Conservation (phyloP, 2,888 invertebrate species). For the Cyaniris semiargus region DNA sequence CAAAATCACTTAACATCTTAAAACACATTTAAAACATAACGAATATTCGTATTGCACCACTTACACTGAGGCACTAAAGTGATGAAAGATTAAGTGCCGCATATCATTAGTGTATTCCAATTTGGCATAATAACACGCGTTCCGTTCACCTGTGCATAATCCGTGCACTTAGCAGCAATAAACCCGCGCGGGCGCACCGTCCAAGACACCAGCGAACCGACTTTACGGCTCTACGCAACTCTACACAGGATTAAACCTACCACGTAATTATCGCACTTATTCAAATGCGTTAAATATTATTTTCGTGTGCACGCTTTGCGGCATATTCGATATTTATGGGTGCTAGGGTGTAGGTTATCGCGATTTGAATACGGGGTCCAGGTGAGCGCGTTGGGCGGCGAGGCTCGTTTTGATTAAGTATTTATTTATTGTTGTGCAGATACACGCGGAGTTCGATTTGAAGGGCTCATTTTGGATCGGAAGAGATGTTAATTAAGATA, state of each 20-base stretch:
- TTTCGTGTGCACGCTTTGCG: conserved; percentile 5
- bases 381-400: conserved; percentile 33
- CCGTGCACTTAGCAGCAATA: conserved; percentile 43
- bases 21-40: conserved; percentile 22
- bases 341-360: conserved; percentile 33
- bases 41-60: conserved; percentile 23
- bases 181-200: conserved; percentile 34
- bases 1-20: background rate
- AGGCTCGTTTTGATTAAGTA: conserved; percentile 36
- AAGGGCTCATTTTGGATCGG: conserved; percentile 29
- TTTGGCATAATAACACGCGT: conserved; percentile 36
- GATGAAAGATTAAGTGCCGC: conserved; percentile 37
- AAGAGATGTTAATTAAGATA: conserved; percentile 34
- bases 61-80: conserved; percentile 32
- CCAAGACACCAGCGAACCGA: conserved; percentile 24
- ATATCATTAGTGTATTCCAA: conserved; percentile 40
- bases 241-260: background rate
- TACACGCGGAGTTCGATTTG: conserved; percentile 30
- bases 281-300: background rate
- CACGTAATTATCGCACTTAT: background rate
- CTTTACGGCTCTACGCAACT: conserved; percentile 25
- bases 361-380: conserved; percentile 37
- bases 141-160: conserved; percentile 41
- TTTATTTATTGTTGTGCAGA: conserved; percentile 39
- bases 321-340: conserved; percentile 1